A percentile compares a stretch with the other conserved stretches of the same genome.
Evolutionary conservation across 2,888 invertebrate species (phyloP).

Genomic region (Melinaea menophilus): DNA sequence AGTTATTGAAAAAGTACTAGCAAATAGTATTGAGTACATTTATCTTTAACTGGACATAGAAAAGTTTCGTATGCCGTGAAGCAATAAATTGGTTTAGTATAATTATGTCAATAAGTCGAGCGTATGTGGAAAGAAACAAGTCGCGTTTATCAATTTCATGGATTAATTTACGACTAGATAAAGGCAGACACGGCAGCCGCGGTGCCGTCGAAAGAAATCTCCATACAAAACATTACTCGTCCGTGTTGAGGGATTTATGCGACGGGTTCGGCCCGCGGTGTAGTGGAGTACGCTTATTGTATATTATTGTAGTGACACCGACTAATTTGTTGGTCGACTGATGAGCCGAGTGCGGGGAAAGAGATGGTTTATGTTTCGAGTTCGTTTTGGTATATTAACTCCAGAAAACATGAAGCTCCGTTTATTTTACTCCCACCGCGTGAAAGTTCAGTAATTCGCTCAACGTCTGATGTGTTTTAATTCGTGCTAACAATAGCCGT

Average conservation of each 20-base stretch:
- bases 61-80: background rate
- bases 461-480: too few relatives aligned
- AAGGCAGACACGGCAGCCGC: constrained; percentile 64
- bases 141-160: constrained; percentile 64
- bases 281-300: constrained; percentile 68
- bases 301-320: constrained; percentile 77
- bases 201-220: constrained; percentile 75
- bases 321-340: constrained; percentile 76
- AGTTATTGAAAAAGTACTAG: too few relatives aligned
- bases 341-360: constrained; percentile 68
- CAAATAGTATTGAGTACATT: too few relatives aligned
- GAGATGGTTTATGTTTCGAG: constrained; percentile 63
- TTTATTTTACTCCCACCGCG: constrained; percentile 27
- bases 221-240: constrained; percentile 77
- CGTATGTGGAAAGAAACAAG: constrained; percentile 33
- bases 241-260: constrained; percentile 75
- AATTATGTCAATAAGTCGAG: constrained; percentile 35
- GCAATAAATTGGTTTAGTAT: constrained; percentile 34
- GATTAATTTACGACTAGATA: constrained; percentile 74
- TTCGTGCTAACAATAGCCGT: too few relatives aligned
- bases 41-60: too few relatives aligned
- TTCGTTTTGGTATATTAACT: constrained; percentile 60
- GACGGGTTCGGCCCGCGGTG: constrained; percentile 59
- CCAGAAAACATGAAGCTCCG: constrained; percentile 23
- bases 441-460: constrained; percentile 2